Base-by-base conservation (phyloP, 2,888 invertebrate species). In the Luffia ferchaultella region DNA sequence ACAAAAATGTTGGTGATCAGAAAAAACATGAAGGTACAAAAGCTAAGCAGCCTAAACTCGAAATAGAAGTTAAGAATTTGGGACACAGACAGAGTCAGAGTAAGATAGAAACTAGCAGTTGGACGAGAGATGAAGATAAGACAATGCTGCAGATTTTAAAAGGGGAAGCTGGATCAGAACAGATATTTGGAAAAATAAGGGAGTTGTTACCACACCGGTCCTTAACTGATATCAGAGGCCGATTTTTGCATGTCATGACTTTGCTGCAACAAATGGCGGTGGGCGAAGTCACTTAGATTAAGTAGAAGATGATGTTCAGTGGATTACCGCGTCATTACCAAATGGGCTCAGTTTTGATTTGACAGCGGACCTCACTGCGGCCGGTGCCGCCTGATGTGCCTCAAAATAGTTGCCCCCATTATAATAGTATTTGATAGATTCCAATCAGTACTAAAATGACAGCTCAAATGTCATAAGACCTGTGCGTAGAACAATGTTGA, bases 121-220 rank as follows among this genome's bases (percentile, higher is more conserved):
- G 93, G 93, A 91, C 90, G 0, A 84, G 93, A 50, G 92, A 93
- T 49, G 94, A 95, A 63, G 95, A 95, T 67, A 92, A 90, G 68
- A 87, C 91, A 15, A 89, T 95, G 72, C 72, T 95, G 41, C 88
- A 92, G 69, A 90, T 90, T 50, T 86, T 93, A 54, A 92, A 93
- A 66, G 86, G 88, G 2, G 91, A 92, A 56, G 61, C 78, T 7
- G 85, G 89, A 46, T 88, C 89, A 0, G 88, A 91, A 55, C 85
- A 87, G 57, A 87, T 89, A 3, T 89, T 91, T 54, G 74, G 77
- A 18, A 79, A 83, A 50, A 88, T 89, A 30, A 73, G 83, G 2
- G 68, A 85, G 51, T 58, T 85, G 41, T 65, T 90, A 1, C 86
- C 87, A 2, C 85, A 86, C 56, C 70, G 89, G 45, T 84, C 86